Percentiles rank a stretch among this genome's conserved stretches.
Conservation (phyloP, 2,888 invertebrate species). For the Ennomos fuscantarius region DNA sequence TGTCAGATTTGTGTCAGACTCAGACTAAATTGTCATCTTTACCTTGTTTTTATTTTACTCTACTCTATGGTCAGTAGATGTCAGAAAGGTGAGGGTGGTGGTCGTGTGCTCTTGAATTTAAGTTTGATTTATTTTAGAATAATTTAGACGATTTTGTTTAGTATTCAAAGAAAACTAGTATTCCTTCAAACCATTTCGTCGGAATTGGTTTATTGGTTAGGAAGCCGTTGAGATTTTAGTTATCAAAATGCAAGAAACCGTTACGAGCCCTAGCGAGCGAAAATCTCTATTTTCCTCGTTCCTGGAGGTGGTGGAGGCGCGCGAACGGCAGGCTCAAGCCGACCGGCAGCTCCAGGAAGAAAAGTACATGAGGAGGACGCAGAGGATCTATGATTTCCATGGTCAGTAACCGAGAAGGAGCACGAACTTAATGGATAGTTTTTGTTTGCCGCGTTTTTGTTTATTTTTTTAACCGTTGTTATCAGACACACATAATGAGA, state of each 20-base stretch:
- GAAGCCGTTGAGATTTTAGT: slow-evolving; percentile 40
- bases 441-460: slow-evolving; percentile 34
- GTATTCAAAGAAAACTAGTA: slow-evolving; percentile 12
- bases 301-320: slow-evolving; percentile 72
- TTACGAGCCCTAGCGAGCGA: slow-evolving; percentile 73
- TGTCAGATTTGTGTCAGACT: too few species aligned
- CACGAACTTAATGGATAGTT: slow-evolving; percentile 5
- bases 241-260: slow-evolving; percentile 80
- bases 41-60: too few species aligned
- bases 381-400: slow-evolving; percentile 78
- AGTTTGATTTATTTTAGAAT: slow-evolving; percentile 54
- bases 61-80: too few species aligned
- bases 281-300: slow-evolving; percentile 78
- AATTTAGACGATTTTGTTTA: slow-evolving; percentile 6
- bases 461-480: neutral
- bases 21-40: too few species aligned
- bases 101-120: slow-evolving; percentile 67
- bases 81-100: slow-evolving; percentile 50
- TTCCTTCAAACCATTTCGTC: slow-evolving; percentile 1
- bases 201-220: neutral
- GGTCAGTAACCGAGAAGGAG: slow-evolving; percentile 52
- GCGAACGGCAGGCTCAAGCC: slow-evolving; percentile 67
- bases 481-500: neutral
- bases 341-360: slow-evolving; percentile 76
- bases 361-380: slow-evolving; percentile 73